Evolutionary conservation across 2,888 invertebrate genomes (phyloP).

Genomic region (Cinara cedri): DNA sequence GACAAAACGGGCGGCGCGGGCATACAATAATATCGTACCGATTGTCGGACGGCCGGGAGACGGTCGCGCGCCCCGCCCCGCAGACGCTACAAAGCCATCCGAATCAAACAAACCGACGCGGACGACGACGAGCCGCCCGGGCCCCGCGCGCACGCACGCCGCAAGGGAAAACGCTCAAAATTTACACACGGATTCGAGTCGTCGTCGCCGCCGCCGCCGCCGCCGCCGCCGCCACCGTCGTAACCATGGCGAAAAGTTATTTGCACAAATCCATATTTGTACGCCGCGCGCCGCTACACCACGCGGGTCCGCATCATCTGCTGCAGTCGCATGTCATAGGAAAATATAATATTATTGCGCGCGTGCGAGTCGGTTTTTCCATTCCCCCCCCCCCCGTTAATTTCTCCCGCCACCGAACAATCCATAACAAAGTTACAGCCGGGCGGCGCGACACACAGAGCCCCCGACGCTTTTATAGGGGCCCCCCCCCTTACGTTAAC

Average conservation of each 20-base stretch:
- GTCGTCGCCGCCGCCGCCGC: slow-evolving; percentile 3
- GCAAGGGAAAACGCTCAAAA: not conserved
- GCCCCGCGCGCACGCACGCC: not conserved
- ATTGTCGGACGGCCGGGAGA: not conserved
- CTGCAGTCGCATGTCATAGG: not conserved
- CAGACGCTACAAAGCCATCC: too few relatives aligned
- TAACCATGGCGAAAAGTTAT: slow-evolving; percentile 55
- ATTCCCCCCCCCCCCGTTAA: too few relatives aligned
- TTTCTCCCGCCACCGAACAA: too few relatives aligned
- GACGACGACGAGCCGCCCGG: not conserved
- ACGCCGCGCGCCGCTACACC: not conserved
- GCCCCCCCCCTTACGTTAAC: too few relatives aligned
- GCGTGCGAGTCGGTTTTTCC: too few relatives aligned
- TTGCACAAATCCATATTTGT: slow-evolving; percentile 54
- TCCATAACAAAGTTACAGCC: too few relatives aligned
- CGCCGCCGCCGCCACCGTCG: not conserved
- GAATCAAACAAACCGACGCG: not conserved
- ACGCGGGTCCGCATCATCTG: not conserved
- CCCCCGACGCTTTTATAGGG: too few relatives aligned
- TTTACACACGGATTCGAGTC: slow-evolving; percentile 26
- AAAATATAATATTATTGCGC: too few relatives aligned
- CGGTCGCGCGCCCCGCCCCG: slow-evolving; percentile 22
- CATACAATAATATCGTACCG: not conserved
- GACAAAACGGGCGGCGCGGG: too few relatives aligned
- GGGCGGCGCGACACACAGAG: too few relatives aligned